Percentiles rank a stretch among this genome's conserved stretches.
Evolutionary conservation across 1,140 invertebrate genomes (phyloP).

Genomic region (Whitmania pigra): DNA sequence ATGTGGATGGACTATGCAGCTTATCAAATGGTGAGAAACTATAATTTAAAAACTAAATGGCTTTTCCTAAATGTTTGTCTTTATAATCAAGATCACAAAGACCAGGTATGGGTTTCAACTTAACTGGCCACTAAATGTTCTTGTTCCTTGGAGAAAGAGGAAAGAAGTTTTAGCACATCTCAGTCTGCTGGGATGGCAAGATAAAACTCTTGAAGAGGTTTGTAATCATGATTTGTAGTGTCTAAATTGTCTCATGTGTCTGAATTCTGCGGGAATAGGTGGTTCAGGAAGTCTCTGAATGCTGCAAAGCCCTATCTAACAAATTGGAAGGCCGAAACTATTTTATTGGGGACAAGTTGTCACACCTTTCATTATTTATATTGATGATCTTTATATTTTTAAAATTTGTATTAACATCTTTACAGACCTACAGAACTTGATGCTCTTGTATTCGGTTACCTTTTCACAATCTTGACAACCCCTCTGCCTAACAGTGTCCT

Average conservation of each 20-base stretch:
- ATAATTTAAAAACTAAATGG: background rate
- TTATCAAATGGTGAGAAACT: background rate
- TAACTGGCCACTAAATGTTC: constrained; percentile 68
- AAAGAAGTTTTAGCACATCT: constrained; percentile 57
- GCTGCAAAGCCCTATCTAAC: constrained; percentile 65
- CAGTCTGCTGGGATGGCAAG: constrained; percentile 62
- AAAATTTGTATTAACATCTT: background rate
- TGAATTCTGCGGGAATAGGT: constrained; percentile 43
- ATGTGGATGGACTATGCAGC: background rate
- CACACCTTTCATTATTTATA: constrained; percentile 11
- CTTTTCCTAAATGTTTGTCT: no score
- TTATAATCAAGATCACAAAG: constrained; percentile 52
- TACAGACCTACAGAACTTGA: constrained; percentile 69
- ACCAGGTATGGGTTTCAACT: constrained; percentile 72
- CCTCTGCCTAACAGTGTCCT: constrained; percentile 61
- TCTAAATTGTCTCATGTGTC: background rate
- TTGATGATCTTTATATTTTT: background rate
- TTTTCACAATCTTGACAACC: constrained; percentile 81
- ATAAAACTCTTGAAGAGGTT: constrained; percentile 63
- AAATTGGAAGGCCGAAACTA: constrained; percentile 63
- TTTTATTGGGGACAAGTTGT: constrained; percentile 52
- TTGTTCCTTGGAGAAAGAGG: constrained; percentile 68
- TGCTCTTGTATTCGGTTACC: constrained; percentile 87
- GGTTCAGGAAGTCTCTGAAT: constrained; percentile 63
- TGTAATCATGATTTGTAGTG: background rate